phyloP scores from a whole-genome alignment of 2,888 invertebrate genomes.

The Luperina testacea region DNA sequence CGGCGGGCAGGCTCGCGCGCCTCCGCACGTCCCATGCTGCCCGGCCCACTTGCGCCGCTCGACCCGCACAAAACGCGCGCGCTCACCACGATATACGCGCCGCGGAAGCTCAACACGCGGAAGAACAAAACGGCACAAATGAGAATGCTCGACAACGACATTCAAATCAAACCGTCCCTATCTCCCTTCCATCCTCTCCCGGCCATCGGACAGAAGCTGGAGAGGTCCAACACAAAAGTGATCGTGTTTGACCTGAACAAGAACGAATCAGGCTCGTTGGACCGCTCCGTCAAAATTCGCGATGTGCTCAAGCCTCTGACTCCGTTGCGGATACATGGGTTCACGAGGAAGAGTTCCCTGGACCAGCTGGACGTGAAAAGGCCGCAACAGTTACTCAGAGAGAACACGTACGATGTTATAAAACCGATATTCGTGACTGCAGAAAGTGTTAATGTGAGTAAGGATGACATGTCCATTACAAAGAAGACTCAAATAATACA shows the following conservation, averaged over 20 bases:
- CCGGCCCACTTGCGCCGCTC: slow-evolving; percentile 83
- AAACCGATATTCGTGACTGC: slow-evolving; percentile 82
- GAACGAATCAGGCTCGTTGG: slow-evolving; percentile 63
- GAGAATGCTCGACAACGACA: slow-evolving; percentile 85
- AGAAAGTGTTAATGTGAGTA: slow-evolving; percentile 70
- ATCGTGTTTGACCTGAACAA: slow-evolving; percentile 84
- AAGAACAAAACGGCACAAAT: slow-evolving; percentile 83
- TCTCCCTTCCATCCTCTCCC: slow-evolving; percentile 88
- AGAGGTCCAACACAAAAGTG: slow-evolving; percentile 81
- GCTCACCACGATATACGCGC: slow-evolving; percentile 87
- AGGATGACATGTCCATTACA: slow-evolving; percentile 65
- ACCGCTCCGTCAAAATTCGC: slow-evolving; percentile 75
- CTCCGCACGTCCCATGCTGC: slow-evolving; percentile 84
- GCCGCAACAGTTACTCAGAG: slow-evolving; percentile 83
- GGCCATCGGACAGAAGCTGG: slow-evolving; percentile 84
- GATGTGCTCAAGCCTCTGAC: slow-evolving; percentile 85
- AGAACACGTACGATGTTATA: slow-evolving; percentile 87
- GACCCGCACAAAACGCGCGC: slow-evolving; percentile 85
- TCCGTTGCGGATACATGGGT: slow-evolving; percentile 81
- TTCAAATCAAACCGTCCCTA: slow-evolving; percentile 79
- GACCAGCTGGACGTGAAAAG: slow-evolving; percentile 74
- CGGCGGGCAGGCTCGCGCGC: slow-evolving; percentile 80
- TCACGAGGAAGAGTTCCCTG: slow-evolving; percentile 74
- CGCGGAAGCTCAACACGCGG: slow-evolving; percentile 82
- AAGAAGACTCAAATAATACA: slow-evolving; percentile 41